Evolutionary conservation across 2,888 invertebrate species (phyloP), one percentile per base, ranked within the genome.

Genomic region (Eupithecia pulchellata): DNA sequence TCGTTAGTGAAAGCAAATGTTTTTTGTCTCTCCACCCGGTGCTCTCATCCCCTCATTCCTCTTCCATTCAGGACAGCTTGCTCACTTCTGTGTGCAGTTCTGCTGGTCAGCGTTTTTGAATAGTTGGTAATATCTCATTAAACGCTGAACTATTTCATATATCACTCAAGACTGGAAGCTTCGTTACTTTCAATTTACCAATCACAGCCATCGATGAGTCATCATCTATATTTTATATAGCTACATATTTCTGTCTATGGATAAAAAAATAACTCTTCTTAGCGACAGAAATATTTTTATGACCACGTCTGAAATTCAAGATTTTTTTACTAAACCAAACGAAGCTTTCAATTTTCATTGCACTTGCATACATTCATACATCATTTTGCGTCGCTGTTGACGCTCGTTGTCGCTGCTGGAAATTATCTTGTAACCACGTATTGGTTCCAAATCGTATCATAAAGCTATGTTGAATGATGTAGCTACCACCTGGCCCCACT

Each of bases 1-100:
- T 93, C 93, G 93, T 92, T 93, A 92, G 90, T 88, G 82, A 88
- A 84, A 88, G 88, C 90, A 86, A 90, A 89, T 89, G 89, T 90
- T 91, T 92, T 91, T 89, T 89, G 85, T 85, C 74, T 74, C 78
- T 73, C 75, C 83, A 47, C 81, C 69, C 71, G 47, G 62, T 69
- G 42, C 71, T 47, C 52, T 61, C 5, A 14, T 4, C 60, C 71
- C 71, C 60, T 71, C 34, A 62, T 39, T 68, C 64, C 42, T 60
- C 67, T 42, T 42, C 27, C 42, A 57, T 42, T 32, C 17, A 25
- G 17, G 27, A 47, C 64, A 69, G 73, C 73, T 73, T 47, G 69
- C 30, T 30, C 62, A 73, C 32, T 58, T 65, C 47, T 13, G 14
- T 1, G 57, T 25, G 42, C 30, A 20, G 20, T 52, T 8, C 14